phyloP scores from a whole-genome alignment of 1,140 invertebrate genomes.

The Aricia agestis region DNA sequence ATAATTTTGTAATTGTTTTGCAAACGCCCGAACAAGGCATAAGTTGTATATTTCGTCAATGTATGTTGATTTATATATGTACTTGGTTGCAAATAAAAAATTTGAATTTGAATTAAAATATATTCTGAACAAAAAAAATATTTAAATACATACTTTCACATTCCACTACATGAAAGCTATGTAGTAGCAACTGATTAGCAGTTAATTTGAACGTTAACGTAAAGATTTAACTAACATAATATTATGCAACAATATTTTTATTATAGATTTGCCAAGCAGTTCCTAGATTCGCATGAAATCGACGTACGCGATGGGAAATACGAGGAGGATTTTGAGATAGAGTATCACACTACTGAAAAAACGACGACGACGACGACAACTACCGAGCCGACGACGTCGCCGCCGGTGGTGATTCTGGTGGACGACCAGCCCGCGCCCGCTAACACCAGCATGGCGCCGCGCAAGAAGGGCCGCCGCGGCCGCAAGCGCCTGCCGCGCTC shows the following conservation, averaged over 20 bases:
- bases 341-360: conserved; percentile 46
- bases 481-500: conserved; percentile 58
- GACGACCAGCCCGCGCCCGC: conserved; percentile 60
- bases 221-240: no score
- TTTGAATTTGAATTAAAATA: no score
- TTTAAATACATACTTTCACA: no score
- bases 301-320: conserved; percentile 85
- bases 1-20: no score
- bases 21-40: no score
- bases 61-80: no score
- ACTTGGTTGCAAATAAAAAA: no score
- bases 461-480: conserved; percentile 53
- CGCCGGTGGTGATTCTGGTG: conserved; percentile 64
- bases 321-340: conserved; percentile 78
- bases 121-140: no score
- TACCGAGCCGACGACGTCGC: conserved; percentile 41
- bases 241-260: conserved; percentile 4
- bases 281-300: conserved; percentile 89
- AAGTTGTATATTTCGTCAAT: no score
- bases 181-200: no score
- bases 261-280: conserved; percentile 83
- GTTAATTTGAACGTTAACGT: no score
- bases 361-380: conserved; percentile 35
- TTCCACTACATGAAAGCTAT: no score
- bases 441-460: conserved; percentile 61